These are phyloP conservation scores for Caenorhabditis sp. DNA, from an alignment of 2,888 invertebrate species.

Conservation along the genomic window DNA sequence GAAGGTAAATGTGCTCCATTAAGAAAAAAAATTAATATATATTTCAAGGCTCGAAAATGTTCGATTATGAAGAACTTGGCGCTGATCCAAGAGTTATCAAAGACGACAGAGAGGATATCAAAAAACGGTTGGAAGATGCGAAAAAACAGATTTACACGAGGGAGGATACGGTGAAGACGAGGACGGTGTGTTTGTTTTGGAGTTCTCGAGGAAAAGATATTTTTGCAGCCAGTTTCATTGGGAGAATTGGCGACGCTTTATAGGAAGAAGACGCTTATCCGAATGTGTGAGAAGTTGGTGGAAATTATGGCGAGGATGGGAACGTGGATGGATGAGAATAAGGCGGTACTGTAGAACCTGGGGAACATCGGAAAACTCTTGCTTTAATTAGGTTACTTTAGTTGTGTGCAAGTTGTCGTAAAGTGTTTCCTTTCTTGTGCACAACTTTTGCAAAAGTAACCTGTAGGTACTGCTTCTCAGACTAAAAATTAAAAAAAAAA, in stretches of 20 bases:
- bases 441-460: too few species aligned
- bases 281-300: constrained; percentile 23
- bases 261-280: constrained; percentile 29
- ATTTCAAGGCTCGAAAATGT: constrained; percentile 12
- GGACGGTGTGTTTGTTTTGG: background rate
- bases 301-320: constrained; percentile 24
- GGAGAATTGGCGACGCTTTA: constrained; percentile 30
- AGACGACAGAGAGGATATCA: constrained; percentile 39
- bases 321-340: constrained; percentile 35
- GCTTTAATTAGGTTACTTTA: too few species aligned
- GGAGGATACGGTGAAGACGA: constrained; percentile 13
- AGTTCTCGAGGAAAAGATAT: background rate
- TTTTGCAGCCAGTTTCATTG: constrained; percentile 4
- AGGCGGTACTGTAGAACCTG: background rate
- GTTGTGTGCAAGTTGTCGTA: too few species aligned
- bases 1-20: constrained; percentile 7
- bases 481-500: too few species aligned
- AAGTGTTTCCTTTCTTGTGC: too few species aligned
- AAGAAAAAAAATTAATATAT: background rate
- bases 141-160: constrained; percentile 10
- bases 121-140: constrained; percentile 11
- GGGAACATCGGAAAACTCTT: too few species aligned
- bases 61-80: constrained; percentile 32
- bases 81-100: constrained; percentile 23
- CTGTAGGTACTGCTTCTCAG: too few species aligned